phyloP scores from a whole-genome alignment of 2,113 vertebrate species.

The Halichoerus grypus region DNA sequence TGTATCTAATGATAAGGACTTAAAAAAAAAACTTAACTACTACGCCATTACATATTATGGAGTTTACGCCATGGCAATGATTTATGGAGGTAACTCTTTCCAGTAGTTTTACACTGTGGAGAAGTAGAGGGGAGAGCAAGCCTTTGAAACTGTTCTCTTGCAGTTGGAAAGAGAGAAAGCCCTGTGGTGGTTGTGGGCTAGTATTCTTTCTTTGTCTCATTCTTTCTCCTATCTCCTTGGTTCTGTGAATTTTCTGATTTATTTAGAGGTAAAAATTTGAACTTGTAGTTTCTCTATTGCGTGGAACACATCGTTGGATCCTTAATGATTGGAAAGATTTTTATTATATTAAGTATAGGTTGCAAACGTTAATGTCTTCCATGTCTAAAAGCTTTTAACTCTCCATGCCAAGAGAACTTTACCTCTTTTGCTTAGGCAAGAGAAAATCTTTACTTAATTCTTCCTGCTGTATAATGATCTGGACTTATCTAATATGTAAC shows the following conservation, averaged over 20 bases:
- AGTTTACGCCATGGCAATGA: neutral
- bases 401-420: constrained; percentile 54
- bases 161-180: neutral
- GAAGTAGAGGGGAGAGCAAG: neutral
- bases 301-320: neutral
- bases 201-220: neutral
- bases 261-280: constrained; percentile 43
- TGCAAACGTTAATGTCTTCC: constrained; percentile 63
- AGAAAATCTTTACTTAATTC: constrained; percentile 71
- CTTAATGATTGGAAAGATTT: constrained; percentile 57
- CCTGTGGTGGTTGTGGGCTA: neutral
- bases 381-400: constrained; percentile 66
- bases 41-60: neutral
- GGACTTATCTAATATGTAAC: neutral
- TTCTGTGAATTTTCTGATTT: constrained; percentile 58
- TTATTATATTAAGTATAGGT: constrained; percentile 40
- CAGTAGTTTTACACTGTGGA: neutral
- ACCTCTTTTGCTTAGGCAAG: constrained; percentile 69
- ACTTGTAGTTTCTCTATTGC: neutral
- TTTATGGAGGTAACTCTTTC: neutral
- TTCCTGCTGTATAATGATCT: constrained; percentile 56
- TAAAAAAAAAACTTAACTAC: neutral
- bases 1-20: neutral
- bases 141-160: neutral
- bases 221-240: neutral